Conservation (phyloP, 2,797 vertebrate species). For the Scleropages formosus region DNA sequence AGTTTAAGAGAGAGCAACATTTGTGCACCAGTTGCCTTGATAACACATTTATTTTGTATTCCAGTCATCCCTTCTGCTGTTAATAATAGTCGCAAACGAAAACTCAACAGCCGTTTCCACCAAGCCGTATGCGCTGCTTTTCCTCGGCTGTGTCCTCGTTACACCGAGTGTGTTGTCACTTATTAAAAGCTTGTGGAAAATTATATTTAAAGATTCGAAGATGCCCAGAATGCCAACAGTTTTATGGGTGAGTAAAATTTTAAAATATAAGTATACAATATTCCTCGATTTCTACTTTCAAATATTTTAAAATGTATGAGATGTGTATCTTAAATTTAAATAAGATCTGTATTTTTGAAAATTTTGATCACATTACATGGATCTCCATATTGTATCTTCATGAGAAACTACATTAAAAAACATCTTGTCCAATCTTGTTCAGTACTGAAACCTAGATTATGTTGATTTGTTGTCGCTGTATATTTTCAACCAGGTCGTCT, state of each 20-base stretch:
- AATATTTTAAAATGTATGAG: too few relatives aligned
- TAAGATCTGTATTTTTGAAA: too few relatives aligned
- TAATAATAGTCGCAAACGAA: conserved; percentile 56
- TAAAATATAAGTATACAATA: background rate
- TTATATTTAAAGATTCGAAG: conserved; percentile 60
- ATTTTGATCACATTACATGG: too few relatives aligned
- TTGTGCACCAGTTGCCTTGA: background rate
- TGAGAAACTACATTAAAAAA: too few relatives aligned
- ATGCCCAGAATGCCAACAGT: conserved; percentile 40
- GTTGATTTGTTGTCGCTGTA: background rate
- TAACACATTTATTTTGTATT: background rate
- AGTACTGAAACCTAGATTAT: background rate
- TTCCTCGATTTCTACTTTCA: background rate
- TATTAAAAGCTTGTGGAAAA: conserved; percentile 62
- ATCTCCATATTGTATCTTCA: too few relatives aligned
- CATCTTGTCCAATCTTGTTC: too few relatives aligned
- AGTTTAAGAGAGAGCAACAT: too few relatives aligned
- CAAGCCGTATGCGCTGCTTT: conserved; percentile 56
- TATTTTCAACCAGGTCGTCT: conserved; percentile 50
- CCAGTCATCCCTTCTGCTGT: conserved; percentile 59
- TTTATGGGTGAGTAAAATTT: conserved; percentile 47
- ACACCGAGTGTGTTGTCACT: conserved; percentile 53
- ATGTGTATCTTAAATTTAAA: too few relatives aligned
- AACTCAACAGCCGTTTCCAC: conserved; percentile 32
- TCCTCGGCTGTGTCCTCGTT: conserved; percentile 54